phyloP scores from a whole-genome alignment of 2,797 vertebrate species.

The Todus mexicanus region DNA sequence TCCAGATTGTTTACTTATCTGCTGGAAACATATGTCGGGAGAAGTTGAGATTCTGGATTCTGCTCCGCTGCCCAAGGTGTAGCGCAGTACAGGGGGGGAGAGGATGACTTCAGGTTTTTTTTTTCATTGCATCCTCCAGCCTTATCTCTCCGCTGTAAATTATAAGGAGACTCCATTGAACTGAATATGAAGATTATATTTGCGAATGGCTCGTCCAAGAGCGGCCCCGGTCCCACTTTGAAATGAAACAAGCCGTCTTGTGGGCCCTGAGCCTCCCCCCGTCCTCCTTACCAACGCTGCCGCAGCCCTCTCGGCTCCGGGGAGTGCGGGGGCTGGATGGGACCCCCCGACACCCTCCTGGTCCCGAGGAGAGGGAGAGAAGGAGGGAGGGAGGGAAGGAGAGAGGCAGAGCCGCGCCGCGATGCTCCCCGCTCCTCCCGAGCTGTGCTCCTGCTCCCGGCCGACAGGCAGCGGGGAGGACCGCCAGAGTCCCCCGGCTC shows the following conservation, averaged over 20 bases:
- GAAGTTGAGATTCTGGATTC: constrained; percentile 96
- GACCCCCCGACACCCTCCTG: neutral
- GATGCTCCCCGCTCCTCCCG: neutral
- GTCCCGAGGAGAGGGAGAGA: neutral
- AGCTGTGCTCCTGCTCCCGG: neutral
- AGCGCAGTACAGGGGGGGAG: constrained; percentile 81
- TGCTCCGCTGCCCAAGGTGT: constrained; percentile 97
- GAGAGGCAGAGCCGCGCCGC: neutral
- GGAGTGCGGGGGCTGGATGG: neutral
- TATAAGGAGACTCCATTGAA: constrained; percentile 94
- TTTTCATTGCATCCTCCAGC: constrained; percentile 87
- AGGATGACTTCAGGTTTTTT: constrained; percentile 79
- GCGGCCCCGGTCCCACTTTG: constrained; percentile 85
- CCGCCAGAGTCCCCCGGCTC: neutral
- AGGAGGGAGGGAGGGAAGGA: no score
- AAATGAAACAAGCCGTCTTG: constrained; percentile 78
- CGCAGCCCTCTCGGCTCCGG: neutral
- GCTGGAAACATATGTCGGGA: constrained; percentile 95
- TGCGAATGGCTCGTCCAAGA: constrained; percentile 85
- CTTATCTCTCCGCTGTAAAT: constrained; percentile 94
- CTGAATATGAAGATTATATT: constrained; percentile 88
- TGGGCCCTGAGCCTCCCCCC: neutral
- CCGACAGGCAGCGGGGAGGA: neutral
- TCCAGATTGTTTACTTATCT: constrained; percentile 99
- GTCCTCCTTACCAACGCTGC: neutral